Evolutionary conservation across 2,113 vertebrate species (phyloP), one percentile per base, ranked within the genome.

Genomic region (Willisornis vidua): DNA sequence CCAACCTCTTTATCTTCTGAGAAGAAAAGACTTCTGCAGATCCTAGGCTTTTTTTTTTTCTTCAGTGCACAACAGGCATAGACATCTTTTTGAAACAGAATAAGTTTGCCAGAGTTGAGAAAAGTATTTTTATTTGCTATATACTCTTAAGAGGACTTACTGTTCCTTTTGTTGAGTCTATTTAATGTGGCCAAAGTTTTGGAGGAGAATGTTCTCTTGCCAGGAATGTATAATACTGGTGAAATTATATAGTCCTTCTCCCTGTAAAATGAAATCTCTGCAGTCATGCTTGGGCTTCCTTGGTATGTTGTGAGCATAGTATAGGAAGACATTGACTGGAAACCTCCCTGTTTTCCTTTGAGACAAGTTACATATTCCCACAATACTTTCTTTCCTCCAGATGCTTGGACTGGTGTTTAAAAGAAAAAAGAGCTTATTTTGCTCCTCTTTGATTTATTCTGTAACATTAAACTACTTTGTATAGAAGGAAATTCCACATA

Each of bases 401-500:
- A 83, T 95, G 87, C 65, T 90, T 8, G 3, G 48, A 31, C 29
- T 85, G 67, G 28, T 54, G 67, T 58, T 90, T 71, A 54, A 82
- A 80, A 95, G 67, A 90, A 90, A 94, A 88, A 71, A 94, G 94
- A 91, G 19, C 25, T 37, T 54, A 49, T 81, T 89, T 89, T 87
- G 26, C 43, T 66, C 28, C 45, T 65, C 62, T 95, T 87, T 87
- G 81, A 67, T 89, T 96, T 93, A 91, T 96, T 92, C 81, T 87
- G 49, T 90, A 89, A 73, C 37, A 41, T 92, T 95, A 74, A 78
- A 41, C 35, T 71, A 20, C 45, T 91, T 94, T 96, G 86, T 97
- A 96, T 96, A 81, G 94, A 89, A 93, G 94, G 96, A 96, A 97
- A 93, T 96, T 89, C 66, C 94, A 63, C 25, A 35, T 37, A 37